Conservation (phyloP, 2,888 invertebrate genomes). For the Drosophila mayaguana region DNA sequence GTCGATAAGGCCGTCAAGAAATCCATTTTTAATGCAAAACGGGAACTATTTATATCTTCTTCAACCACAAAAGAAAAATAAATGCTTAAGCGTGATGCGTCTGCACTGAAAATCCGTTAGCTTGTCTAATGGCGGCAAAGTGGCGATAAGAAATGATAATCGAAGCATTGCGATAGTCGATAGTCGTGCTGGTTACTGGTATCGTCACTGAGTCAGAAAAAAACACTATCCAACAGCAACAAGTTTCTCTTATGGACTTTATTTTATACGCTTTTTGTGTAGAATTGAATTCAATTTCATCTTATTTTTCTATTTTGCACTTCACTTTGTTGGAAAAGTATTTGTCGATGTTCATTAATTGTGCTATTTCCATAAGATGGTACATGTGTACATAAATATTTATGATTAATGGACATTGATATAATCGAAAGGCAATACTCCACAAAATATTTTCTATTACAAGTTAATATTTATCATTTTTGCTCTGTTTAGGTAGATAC, state of each 20-base stretch:
- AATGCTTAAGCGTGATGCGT: not conserved
- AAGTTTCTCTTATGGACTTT: not conserved
- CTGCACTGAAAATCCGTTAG: constrained; percentile 24
- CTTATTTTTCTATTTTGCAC: too few relatives aligned
- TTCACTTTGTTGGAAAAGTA: too few relatives aligned
- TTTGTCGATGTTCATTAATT: too few relatives aligned
- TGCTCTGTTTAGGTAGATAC: not conserved
- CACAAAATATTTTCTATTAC: not conserved
- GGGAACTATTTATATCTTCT: not conserved
- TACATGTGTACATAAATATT: too few relatives aligned
- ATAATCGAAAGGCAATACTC: too few relatives aligned
- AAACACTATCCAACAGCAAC: not conserved
- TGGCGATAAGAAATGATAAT: constrained; percentile 14
- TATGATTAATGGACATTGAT: too few relatives aligned
- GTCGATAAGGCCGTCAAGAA: constrained; percentile 48
- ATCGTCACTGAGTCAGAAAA: not conserved
- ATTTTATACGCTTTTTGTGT: not conserved
- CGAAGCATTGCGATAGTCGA: constrained; percentile 5
- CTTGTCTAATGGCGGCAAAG: constrained; percentile 5
- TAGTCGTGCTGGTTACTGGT: not conserved
- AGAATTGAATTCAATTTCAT: too few relatives aligned
- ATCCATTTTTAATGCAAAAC: constrained; percentile 39
- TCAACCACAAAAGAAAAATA: not conserved
- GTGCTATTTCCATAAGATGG: too few relatives aligned
- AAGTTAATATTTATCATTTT: not conserved